A percentile compares a stretch with the other conserved stretches of the same genome.
These are phyloP conservation scores for Dolichotis patagonum DNA, from an alignment of 2,113 vertebrate genomes.

Conservation along the genomic window DNA sequence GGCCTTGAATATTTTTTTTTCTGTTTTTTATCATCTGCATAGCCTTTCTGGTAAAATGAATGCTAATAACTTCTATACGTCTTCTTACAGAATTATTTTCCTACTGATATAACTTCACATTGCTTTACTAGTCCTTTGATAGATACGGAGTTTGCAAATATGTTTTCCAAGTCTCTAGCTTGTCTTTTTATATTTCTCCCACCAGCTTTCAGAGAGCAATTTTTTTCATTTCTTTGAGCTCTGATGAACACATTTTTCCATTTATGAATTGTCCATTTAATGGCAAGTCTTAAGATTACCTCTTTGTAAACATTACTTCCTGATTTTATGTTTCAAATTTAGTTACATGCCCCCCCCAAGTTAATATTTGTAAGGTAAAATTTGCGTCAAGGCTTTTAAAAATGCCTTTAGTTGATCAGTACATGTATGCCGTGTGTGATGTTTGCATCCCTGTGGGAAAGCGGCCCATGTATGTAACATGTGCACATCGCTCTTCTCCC, in stretches of 20 bases:
- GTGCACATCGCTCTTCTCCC: not conserved
- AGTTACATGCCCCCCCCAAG: not conserved
- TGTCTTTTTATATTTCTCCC: not conserved
- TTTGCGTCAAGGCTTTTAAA: not conserved
- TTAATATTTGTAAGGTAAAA: not conserved
- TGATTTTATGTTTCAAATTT: not conserved
- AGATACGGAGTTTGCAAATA: not conserved
- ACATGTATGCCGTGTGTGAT: no score
- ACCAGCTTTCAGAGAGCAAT: not conserved
- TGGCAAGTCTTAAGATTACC: not conserved
- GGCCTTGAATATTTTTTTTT: not conserved
- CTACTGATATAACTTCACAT: not conserved
- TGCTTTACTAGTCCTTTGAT: not conserved
- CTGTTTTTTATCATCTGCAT: not conserved
- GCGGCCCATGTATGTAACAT: rapidly evolving
- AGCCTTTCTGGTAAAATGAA: not conserved
- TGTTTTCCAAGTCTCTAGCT: not conserved
- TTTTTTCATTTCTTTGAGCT: not conserved
- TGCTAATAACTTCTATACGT: not conserved
- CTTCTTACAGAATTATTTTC: not conserved
- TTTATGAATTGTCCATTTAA: not conserved
- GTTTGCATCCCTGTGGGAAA: not conserved
- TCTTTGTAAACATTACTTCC: not conserved
- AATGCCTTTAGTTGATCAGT: not conserved
- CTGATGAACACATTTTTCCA: not conserved